phyloP scores from a whole-genome alignment of 2,888 invertebrate genomes.

The Stictocephala bisonia region DNA sequence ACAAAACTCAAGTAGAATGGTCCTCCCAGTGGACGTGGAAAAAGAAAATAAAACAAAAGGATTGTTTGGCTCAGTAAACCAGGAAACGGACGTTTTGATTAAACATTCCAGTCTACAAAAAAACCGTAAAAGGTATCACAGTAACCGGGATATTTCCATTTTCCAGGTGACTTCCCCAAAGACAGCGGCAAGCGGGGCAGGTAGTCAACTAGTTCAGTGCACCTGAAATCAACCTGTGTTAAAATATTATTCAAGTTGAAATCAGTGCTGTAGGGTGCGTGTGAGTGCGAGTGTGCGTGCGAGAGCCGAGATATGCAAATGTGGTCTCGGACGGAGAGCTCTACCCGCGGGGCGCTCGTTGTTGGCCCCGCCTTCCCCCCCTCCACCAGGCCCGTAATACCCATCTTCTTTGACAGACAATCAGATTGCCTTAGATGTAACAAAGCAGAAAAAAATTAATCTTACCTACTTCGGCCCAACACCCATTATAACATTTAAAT shows the following conservation, averaged over 20 bases:
- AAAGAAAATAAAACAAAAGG: too few species aligned
- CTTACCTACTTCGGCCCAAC: slow-evolving; percentile 72
- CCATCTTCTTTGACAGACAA: slow-evolving; percentile 45
- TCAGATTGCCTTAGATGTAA: slow-evolving; percentile 43
- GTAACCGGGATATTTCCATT: too few species aligned
- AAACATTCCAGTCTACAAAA: too few species aligned
- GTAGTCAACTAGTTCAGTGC: not conserved
- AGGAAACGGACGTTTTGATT: too few species aligned
- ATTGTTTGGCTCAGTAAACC: too few species aligned
- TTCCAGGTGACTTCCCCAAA: too few species aligned
- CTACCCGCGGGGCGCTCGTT: slow-evolving; percentile 30
- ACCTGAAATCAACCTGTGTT: slow-evolving; percentile 19
- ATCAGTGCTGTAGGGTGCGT: slow-evolving; percentile 6
- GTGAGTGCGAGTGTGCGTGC: slow-evolving; percentile 12
- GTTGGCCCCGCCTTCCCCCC: slow-evolving; percentile 1
- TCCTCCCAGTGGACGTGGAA: too few species aligned
- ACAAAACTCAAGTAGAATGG: too few species aligned
- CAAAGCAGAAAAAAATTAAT: slow-evolving; percentile 44
- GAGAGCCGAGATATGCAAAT: slow-evolving; percentile 24
- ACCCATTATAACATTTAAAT: slow-evolving; percentile 42
- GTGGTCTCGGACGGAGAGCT: slow-evolving; percentile 1
- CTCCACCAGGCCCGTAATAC: slow-evolving; percentile 35
- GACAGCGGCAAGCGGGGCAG: too few species aligned
- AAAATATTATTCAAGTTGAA: slow-evolving; percentile 32
- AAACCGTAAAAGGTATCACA: too few species aligned